A percentile compares a stretch with the other conserved stretches of the same genome.
Conservation (phyloP, 2,797 vertebrate genomes). For the Xyrichtys novacula region DNA sequence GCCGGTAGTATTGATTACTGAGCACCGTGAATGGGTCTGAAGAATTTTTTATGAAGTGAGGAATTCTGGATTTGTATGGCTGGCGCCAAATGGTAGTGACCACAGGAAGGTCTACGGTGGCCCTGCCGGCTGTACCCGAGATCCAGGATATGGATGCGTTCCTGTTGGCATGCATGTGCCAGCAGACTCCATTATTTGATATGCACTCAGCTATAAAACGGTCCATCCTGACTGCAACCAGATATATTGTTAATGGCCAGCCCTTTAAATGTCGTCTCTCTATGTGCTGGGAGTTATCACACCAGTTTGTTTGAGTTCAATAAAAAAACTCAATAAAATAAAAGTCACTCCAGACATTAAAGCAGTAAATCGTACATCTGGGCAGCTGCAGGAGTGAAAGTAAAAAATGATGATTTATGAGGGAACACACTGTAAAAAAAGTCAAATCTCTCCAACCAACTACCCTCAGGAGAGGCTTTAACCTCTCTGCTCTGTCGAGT, state of each 20-base stretch:
- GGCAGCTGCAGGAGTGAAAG: constrained; percentile 77
- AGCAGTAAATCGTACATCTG: constrained; percentile 75
- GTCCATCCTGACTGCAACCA: constrained; percentile 74
- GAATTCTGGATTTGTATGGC: constrained; percentile 77
- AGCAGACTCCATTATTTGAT: constrained; percentile 76
- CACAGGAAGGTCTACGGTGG: constrained; percentile 27
- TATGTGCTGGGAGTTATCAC: constrained; percentile 66
- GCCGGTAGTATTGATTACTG: constrained; percentile 83
- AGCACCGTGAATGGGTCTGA: constrained; percentile 60
- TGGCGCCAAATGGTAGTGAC: constrained; percentile 74
- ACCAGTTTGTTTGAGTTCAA: constrained; percentile 70
- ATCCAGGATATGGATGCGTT: constrained; percentile 56
- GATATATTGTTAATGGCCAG: constrained; percentile 84
- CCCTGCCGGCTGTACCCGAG: constrained; percentile 39
- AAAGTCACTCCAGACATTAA: constrained; percentile 70
- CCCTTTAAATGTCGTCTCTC: constrained; percentile 64
- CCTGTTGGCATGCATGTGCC: constrained; percentile 60
- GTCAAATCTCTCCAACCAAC: not conserved
- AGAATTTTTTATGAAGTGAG: constrained; percentile 81
- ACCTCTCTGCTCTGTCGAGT: too few species aligned
- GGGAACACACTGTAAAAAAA: constrained; percentile 55
- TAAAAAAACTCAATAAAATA: constrained; percentile 80
- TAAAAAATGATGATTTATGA: constrained; percentile 69
- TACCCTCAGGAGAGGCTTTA: too few species aligned
- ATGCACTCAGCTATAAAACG: constrained; percentile 76